Base-by-base conservation (phyloP, 2,113 vertebrate genomes). In the Carettochelys insculpta region DNA sequence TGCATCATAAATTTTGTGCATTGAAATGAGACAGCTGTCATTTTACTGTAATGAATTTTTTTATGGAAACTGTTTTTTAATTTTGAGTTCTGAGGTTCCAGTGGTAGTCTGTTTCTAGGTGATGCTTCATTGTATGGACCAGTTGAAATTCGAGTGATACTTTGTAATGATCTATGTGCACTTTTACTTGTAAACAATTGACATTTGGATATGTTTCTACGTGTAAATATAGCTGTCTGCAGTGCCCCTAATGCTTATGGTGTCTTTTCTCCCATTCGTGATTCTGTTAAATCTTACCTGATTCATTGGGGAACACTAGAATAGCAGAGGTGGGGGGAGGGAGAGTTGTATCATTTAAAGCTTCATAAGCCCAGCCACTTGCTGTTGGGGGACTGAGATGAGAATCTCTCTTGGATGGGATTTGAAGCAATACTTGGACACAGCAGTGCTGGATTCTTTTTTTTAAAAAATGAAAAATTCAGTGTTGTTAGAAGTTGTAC, bases 181-280 rank as follows among this genome's bases (percentile, higher is more conserved):
- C 99, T 99, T 99, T 98, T 99, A 98, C 97, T 98, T 98, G 97
- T 98, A 98, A 97, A 97, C 97, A 97, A 97, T 96, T 96, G 95
- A 96, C 95, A 98, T 98, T 98, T 98, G 98, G 97, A 97, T 97
- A 98, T 98, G 98, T 98, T 98, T 98, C 98, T 98, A 98, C 82
- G 76, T 98, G 98, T 98, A 98, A 97, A 98, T 98, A 98, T 87
- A 97, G 93, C 96, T 95, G 97, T 98, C 91, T 88, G 97, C 96
- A 97, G 97, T 98, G 98, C 98, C 97, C 98, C 97, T 96, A 51
- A 97, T 96, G 96, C 96, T 97, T 93, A 94, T 95, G 92, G 97
- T 96, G 96, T 98, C 97, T 97, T 96, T 97, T 97, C 89, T 97
- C 82, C 75, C 95, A 95, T 97, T 94, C 97, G 98, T 98, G 97